Evolutionary conservation across 2,888 invertebrate genomes (phyloP).

Genomic region (Zonitis immaculata): DNA sequence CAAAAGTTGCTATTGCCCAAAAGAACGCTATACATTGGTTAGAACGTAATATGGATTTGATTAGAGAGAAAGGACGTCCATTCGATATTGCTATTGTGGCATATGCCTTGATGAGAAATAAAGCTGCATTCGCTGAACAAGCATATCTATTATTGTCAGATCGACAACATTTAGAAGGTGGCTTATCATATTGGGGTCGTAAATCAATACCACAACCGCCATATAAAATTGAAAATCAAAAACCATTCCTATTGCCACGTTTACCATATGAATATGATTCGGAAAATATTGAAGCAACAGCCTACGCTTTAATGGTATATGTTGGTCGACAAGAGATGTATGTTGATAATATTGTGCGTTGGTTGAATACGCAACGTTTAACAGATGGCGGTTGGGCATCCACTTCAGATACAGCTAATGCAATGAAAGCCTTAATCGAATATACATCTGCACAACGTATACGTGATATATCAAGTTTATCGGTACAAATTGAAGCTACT

Average conservation of each 20-base stretch:
- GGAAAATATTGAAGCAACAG: conserved; percentile 88
- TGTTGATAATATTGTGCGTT: conserved; percentile 82
- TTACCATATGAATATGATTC: conserved; percentile 85
- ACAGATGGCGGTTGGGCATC: conserved; percentile 68
- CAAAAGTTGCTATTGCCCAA: conserved; percentile 71
- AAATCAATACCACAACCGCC: conserved; percentile 75
- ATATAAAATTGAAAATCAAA: conserved; percentile 83
- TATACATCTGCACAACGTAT: conserved; percentile 82
- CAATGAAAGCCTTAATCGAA: conserved; percentile 83
- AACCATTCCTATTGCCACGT: conserved; percentile 83
- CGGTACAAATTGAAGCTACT: conserved; percentile 79
- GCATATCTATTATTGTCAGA: conserved; percentile 70
- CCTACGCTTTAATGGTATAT: conserved; percentile 85
- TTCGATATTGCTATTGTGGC: conserved; percentile 86
- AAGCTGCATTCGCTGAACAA: conserved; percentile 80
- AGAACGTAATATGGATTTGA: conserved; percentile 73
- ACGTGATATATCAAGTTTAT: conserved; percentile 72
- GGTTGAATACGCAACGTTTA: conserved; percentile 83
- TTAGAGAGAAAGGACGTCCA: conserved; percentile 67
- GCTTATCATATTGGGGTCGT: conserved; percentile 81
- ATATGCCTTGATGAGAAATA: conserved; percentile 77
- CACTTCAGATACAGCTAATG: conserved; percentile 75
- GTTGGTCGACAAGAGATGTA: conserved; percentile 77
- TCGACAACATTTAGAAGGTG: conserved; percentile 67
- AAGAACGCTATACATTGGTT: conserved; percentile 74